phyloP scores from a whole-genome alignment of 1,140 invertebrate species.

The Camponotus floridanus region DNA sequence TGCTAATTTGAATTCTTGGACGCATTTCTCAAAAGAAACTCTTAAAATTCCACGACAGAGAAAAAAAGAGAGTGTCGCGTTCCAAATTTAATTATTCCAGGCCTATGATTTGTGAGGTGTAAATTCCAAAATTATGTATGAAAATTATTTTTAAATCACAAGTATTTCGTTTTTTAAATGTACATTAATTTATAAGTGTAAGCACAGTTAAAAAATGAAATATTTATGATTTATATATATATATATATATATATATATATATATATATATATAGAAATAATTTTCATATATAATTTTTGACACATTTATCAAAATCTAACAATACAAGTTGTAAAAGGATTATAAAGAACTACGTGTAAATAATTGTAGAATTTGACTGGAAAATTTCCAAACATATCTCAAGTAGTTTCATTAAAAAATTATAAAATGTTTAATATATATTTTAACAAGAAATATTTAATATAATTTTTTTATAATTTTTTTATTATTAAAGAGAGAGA shows the following conservation, averaged over 20 bases:
- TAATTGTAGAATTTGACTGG: background rate
- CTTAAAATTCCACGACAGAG: background rate
- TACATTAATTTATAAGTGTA: background rate
- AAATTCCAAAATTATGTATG: background rate
- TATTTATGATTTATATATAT: no score
- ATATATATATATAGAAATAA: no score
- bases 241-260: no score
- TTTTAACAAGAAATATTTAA: background rate
- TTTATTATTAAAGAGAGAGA: background rate
- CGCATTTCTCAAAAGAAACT: background rate
- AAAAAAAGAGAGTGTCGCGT: background rate
- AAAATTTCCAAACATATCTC: background rate
- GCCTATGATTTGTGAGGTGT: background rate
- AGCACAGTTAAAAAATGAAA: no score
- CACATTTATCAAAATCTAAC: background rate
- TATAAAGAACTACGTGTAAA: background rate
- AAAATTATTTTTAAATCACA: slow-evolving; percentile 3
- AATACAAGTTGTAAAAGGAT: background rate
- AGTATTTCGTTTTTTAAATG: background rate
- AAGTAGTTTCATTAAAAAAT: background rate
- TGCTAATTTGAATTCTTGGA: background rate
- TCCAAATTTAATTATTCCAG: slow-evolving; percentile 29
- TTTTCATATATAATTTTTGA: background rate
- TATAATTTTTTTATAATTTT: background rate
- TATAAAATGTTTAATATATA: background rate